Base-by-base conservation (phyloP, 2,113 vertebrate genomes). In the Turnix velox region DNA sequence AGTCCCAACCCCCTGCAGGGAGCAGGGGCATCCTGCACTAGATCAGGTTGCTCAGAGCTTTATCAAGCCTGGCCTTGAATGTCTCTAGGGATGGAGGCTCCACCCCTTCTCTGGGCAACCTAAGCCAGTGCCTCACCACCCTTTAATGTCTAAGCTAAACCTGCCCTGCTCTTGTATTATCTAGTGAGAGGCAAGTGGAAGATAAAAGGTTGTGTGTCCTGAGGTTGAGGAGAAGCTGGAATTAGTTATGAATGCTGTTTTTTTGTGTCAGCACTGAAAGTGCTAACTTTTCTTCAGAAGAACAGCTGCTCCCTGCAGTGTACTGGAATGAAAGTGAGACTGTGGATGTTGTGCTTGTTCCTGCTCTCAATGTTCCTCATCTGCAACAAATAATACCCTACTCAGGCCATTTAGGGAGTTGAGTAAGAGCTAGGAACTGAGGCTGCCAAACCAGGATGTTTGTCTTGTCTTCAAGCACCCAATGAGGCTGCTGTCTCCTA, bases 401-500 rank as follows among this genome's bases (percentile, higher is more conserved):
- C 58, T 90, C 33, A 6, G 58, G 58, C 90, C 31, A 17, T 46
- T 79, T 65, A 39, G 80, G 59, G 59, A 73, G 66, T 75, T 93
- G 77, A 91, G 67, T 45, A 85, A 73, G 43, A 71, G 57, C 68
- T 88, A 12, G 48, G 69, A 84, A 57, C 84, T 82, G 69, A 94
- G 89, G 61, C 77, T 92, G 46, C 17, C 74, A 75, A 28, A 15
- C 48, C 57, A 40, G 57, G 12, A 7, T 78, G 22, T 82, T 94
- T 96, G 65, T 84, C 81, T 87, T 81, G 52, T 65, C 65, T 75
- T 72, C 79, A 95, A 89, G 84, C 62, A 84, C 37, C 57, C 66
- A 71, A 33, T 75, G 61, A 75, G 25, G 89, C 45, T 82, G 57
- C 88, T 66, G 69, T 78, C 73, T 94, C 87, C 24, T 57, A 87